Conservation (phyloP, 2,888 invertebrate species). For the Thelaira solivaga region DNA sequence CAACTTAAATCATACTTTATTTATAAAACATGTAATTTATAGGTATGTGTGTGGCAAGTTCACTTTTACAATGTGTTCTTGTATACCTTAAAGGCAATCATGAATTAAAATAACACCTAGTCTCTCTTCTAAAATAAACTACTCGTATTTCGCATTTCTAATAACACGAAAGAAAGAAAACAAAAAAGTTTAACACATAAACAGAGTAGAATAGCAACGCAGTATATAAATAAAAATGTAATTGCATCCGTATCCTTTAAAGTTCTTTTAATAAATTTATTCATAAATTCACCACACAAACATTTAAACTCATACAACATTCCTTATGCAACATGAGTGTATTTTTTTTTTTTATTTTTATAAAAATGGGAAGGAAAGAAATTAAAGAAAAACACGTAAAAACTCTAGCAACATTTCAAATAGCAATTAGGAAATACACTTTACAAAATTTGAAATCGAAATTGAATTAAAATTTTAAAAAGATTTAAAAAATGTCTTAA, state of each 20-base stretch:
- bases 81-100: slow-evolving; percentile 1
- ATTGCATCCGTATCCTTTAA: slow-evolving; percentile 41
- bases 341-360: no score
- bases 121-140: slow-evolving; percentile 7
- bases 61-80: background rate
- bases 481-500: no score
- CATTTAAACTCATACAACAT: background rate
- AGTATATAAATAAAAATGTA: slow-evolving; percentile 35
- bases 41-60: background rate
- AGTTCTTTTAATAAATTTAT: slow-evolving; percentile 39
- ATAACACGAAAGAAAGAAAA: background rate
- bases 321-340: background rate
- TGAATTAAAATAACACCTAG: slow-evolving; percentile 36
- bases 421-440: background rate
- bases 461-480: no score
- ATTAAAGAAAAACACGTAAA: background rate
- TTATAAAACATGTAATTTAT: background rate
- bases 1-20: no score
- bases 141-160: no score
- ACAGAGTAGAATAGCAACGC: background rate
- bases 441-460: no score
- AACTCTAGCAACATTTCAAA: slow-evolving; percentile 5
- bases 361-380: background rate
- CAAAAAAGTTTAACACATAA: background rate
- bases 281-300: slow-evolving; percentile 26